Evolutionary conservation across 2,797 vertebrate genomes (phyloP), one percentile per base, ranked within the genome.

Genomic region (Euphonia xanthogaster): DNA sequence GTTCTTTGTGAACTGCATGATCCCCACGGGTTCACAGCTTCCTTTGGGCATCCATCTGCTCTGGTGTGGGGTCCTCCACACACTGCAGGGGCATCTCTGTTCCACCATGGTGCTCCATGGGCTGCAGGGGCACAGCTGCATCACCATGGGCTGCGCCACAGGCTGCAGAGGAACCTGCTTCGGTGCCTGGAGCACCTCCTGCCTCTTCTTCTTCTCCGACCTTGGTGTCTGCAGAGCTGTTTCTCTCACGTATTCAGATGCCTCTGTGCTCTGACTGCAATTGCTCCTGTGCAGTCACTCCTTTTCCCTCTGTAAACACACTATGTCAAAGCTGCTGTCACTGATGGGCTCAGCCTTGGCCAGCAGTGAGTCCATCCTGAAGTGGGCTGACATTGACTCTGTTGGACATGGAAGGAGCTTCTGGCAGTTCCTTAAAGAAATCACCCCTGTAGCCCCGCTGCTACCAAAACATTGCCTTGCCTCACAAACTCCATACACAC

Each of bases 61-160:
- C 18, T 40, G 25, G 10, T 19, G 16, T 4, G 31, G 15, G 10
- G 31, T 55, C 19, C 12, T 37, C 31, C 74, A 63, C 7, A 24
- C 65, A 35, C 50, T 50, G 28, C 33, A 39, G 20, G 39, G 30
- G 39, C 10, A 51, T 24, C 13, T 67, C 19, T 58, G n/a, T 16
- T 53, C n/a, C 39, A n/a, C 12, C 28, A 16, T 13, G 45, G 19
- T 3, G 6, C 31, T 66, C 1, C 0, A 14, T 1, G 45, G 37
- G 23, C 81, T 60, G 65, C 65, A 54, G 40, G 30, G 33, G 21
- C 40, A 54, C 72, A 54, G 40, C 40, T 37, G 25, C 57, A 35
- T 39, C 48, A 22, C 40, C 19, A 19, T 16, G 35, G 65, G 19
- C 50, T 86, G 22, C 50, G 37, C 31, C 37, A 55, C 1, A 4